Conservation (phyloP, 2,797 vertebrate species). For the Hirundo rustica region DNA sequence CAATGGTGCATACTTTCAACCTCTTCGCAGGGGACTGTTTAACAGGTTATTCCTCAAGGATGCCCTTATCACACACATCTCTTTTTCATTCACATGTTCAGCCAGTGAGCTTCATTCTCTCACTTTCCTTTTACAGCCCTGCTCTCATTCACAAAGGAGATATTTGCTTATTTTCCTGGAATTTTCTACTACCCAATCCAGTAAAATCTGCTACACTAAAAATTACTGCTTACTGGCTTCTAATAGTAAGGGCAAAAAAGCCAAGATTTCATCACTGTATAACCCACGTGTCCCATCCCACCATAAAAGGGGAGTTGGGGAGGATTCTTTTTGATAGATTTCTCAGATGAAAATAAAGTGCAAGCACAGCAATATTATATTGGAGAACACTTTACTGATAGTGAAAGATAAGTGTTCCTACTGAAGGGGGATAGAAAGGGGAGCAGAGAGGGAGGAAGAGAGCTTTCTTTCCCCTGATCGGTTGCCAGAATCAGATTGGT, state of each 20-base stretch:
- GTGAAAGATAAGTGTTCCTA: neutral
- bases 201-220: neutral
- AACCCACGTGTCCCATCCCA: neutral
- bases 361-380: rapidly evolving
- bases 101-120: neutral
- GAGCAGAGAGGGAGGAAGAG: neutral
- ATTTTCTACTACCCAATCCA: neutral
- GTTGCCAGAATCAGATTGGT: neutral
- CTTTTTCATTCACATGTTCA: neutral
- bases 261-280: neutral
- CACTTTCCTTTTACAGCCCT: neutral
- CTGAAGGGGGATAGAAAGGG: neutral
- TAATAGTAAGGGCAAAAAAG: neutral
- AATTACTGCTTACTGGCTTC: neutral
- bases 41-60: neutral
- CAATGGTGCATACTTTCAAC: neutral
- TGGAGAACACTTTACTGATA: neutral
- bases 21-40: neutral
- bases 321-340: neutral
- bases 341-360: neutral
- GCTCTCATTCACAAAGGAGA: neutral
- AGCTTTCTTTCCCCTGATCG: neutral
- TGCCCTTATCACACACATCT: neutral
- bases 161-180: neutral
- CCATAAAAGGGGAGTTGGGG: neutral